Conservation (phyloP, 2,113 vertebrate species). For the Paracanthobrama guichenoti region DNA sequence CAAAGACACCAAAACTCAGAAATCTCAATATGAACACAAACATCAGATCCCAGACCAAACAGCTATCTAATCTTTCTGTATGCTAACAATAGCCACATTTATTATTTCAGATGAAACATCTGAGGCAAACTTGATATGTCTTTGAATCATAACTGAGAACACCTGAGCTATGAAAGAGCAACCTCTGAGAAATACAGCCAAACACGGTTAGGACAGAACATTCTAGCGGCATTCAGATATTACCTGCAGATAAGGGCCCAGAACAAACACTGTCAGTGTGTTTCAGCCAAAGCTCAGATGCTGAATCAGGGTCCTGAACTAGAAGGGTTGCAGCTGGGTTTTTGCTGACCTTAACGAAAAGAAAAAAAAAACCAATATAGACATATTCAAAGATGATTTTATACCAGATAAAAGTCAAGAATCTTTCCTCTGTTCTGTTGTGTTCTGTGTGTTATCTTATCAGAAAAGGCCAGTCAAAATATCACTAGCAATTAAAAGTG, state of each 20-base stretch:
- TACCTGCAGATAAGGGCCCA: conserved; percentile 56
- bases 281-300: conserved; percentile 22
- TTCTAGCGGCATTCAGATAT: background rate
- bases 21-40: background rate
- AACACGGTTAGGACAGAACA: too few relatives aligned
- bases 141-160: background rate
- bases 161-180: background rate
- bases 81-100: background rate
- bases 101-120: background rate
- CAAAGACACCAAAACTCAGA: background rate
- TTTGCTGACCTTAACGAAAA: conserved; percentile 51
- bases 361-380: conserved; percentile 15
- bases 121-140: background rate
- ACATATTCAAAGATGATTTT: background rate
- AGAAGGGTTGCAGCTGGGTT: conserved; percentile 36
- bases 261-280: conserved; percentile 11
- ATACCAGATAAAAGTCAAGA: background rate
- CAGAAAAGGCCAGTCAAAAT: conserved; percentile 2
- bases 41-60: background rate
- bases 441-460: background rate
- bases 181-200: background rate
- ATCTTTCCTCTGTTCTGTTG: background rate
- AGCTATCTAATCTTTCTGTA: background rate
- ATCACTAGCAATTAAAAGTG: conserved; percentile 4
- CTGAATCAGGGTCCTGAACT: conserved; percentile 46